Base-by-base conservation (phyloP, 2,888 invertebrate genomes). In the Myopa testacea region DNA sequence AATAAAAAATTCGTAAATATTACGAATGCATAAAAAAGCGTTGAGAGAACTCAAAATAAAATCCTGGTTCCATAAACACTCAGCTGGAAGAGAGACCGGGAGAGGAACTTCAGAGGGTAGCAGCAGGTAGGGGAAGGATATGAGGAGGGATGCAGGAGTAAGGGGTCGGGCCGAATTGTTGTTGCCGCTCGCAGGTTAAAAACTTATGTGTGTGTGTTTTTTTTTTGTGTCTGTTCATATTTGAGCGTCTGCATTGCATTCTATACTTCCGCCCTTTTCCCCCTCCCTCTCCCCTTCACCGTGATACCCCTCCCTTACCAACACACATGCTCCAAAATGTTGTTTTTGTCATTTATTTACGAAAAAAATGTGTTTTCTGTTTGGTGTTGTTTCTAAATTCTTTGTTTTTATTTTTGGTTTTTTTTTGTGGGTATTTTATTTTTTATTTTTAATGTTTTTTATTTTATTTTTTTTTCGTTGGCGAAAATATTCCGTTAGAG, bases 1-100 rank as follows among this genome's bases (percentile, higher is more conserved):
- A 75, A 68, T 40, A 19, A 67, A 67, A 58, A 75, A 75, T 40
- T 58, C 55, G 67, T 26, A 75, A 75, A 75, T 68, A 75, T 68
- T 68, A 75, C 75, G 40, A 75, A 68, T 68, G 55, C 75, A 68
- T 52, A 68, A 68, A 75, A 8, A 14, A 16, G 62, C 34, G 19
- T 45, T 26, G 12, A 19, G 62, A 26, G 63, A 75, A 74, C 68
- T 67, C 68, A 68, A 75, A 75, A 75, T 75, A 55, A 68, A 55
- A 75, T 68, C 68, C 75, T 52, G 16, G 38, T 68, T 26, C 2
- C 26, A 26, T 26, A 26, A 52, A 34, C 16, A 50, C 45, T 50
- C 50, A 74, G 34, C 12, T 10, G 37, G 50, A 50, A 19, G 4
- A 38, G 38, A 26, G 26, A 26, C 26, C 26, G 26, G 26, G 26